These are phyloP conservation scores for Loxodonta africana DNA, from an alignment of 2,113 vertebrate genomes.

Conservation along the genomic window DNA sequence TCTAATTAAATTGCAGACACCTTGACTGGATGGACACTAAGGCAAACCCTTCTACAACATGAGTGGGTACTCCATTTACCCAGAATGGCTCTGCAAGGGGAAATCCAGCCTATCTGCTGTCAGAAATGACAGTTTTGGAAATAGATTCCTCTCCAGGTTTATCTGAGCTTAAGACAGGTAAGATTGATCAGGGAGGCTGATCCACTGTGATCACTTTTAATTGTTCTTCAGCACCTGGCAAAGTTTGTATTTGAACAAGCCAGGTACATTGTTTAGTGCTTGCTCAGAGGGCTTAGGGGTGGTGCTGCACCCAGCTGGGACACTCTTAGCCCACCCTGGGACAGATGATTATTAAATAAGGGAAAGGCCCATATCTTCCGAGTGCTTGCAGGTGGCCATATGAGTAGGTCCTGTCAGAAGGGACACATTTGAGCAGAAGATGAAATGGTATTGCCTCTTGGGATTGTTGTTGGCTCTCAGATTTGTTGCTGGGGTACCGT, in stretches of 20 bases:
- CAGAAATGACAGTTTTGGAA: slow-evolving; percentile 28
- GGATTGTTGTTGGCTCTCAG: background rate
- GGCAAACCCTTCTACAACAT: background rate
- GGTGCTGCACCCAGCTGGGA: background rate
- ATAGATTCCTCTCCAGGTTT: background rate
- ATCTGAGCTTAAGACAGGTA: slow-evolving; percentile 44
- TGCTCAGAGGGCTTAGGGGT: background rate
- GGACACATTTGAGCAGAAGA: background rate
- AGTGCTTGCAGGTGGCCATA: background rate
- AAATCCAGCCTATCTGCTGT: background rate
- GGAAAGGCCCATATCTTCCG: background rate
- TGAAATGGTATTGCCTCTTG: background rate
- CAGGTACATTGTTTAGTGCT: background rate
- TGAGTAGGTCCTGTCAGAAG: background rate
- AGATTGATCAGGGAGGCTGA: slow-evolving; percentile 18
- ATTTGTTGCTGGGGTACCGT: background rate
- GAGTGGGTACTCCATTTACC: background rate
- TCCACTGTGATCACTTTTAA: slow-evolving; percentile 12
- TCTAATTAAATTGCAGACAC: background rate
- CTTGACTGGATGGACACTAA: background rate
- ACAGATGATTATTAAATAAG: background rate
- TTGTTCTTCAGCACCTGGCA: slow-evolving; percentile 49
- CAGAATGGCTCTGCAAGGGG: background rate
- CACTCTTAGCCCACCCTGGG: background rate
- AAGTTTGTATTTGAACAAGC: slow-evolving; percentile 55